Evolutionary conservation across 2,113 vertebrate genomes (phyloP), one percentile per base, ranked within the genome.

Genomic region (Sciurus niger): DNA sequence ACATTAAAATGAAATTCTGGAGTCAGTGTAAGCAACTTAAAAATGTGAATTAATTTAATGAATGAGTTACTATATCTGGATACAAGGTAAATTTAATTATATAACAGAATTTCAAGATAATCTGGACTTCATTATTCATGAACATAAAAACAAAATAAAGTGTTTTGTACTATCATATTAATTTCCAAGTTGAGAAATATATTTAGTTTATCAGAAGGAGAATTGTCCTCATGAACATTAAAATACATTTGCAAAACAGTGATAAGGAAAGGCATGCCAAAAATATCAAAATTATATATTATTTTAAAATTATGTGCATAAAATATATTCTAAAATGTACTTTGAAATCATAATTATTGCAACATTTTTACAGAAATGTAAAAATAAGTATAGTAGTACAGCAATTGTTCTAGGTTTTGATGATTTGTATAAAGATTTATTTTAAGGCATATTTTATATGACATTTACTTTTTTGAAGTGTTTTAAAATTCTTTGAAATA

Each of bases 1-100:
- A 70, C 32, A 85, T 48, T 84, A 68, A 93, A 95, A 17, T 2
- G 72, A 96, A 90, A 70, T 4, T 51, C 17, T 51, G n/a, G 51
- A 74, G 14, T 84, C 85, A 7, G 2, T 55, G 1, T 73, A 77
- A 84, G 24, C 20, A 87, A 58, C 18, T 63, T 73, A 63, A 83
- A 74, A n/a, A 80, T 30, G 20, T 63, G 12, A 94, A 72, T 0
- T 8, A 43, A 93, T 55, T 0, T 84, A 93, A 93, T 90, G 12
- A 78, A 46, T 93, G 70, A 5, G 46, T 82, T 84, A 11, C 58
- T 97, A 96, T 86, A 0, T 67, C 7, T 30, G 34, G 0, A 55
- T 34, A 22, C 17, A 20, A n/a, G 40, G 48, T 92, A 74, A 32
- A 14, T 22, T 87, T 92, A 97, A 53, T 88, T 24, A 24, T 1